phyloP scores from a whole-genome alignment of 2,113 vertebrate genomes.

The Melanotaenia duboulayi region DNA sequence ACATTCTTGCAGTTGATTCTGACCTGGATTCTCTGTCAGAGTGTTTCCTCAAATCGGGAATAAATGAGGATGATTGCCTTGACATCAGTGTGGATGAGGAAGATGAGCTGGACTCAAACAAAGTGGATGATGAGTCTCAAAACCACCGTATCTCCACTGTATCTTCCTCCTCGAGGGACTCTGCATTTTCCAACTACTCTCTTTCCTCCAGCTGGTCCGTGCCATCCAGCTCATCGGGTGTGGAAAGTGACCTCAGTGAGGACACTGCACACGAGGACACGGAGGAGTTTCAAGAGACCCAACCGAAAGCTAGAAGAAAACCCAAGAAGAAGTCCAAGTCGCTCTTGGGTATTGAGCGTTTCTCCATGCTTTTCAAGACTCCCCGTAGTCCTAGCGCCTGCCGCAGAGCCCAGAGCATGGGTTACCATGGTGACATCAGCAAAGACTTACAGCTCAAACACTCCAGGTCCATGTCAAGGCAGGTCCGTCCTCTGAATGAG shows the following conservation, averaged over 20 bases:
- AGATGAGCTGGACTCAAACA: conserved; percentile 63
- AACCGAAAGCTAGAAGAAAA: conserved; percentile 50
- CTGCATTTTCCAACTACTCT: conserved; percentile 79
- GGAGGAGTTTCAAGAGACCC: conserved; percentile 73
- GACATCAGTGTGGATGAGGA: conserved; percentile 78
- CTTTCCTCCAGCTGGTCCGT: conserved; percentile 82
- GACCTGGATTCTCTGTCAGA: conserved; percentile 62
- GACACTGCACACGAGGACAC: conserved; percentile 85
- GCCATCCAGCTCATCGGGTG: conserved; percentile 84
- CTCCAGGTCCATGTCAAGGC: conserved; percentile 77
- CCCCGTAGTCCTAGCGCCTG: conserved; percentile 80
- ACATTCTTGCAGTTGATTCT: conserved; percentile 84
- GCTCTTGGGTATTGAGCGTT: conserved; percentile 77
- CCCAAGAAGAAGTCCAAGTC: conserved; percentile 75
- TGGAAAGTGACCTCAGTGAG: conserved; percentile 91
- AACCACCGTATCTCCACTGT: conserved; percentile 76
- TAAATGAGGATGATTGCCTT: conserved; percentile 74
- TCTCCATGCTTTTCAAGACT: conserved; percentile 87
- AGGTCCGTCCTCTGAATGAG: neutral
- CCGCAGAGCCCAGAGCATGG: conserved; percentile 86
- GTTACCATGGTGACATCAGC: conserved; percentile 46
- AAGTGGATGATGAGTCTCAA: conserved; percentile 37
- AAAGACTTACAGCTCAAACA: conserved; percentile 76
- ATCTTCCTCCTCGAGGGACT: conserved; percentile 82
- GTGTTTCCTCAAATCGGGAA: conserved; percentile 46